Evolutionary conservation across 2,113 vertebrate species (phyloP).

Genomic region (Montifringilla adamsi): DNA sequence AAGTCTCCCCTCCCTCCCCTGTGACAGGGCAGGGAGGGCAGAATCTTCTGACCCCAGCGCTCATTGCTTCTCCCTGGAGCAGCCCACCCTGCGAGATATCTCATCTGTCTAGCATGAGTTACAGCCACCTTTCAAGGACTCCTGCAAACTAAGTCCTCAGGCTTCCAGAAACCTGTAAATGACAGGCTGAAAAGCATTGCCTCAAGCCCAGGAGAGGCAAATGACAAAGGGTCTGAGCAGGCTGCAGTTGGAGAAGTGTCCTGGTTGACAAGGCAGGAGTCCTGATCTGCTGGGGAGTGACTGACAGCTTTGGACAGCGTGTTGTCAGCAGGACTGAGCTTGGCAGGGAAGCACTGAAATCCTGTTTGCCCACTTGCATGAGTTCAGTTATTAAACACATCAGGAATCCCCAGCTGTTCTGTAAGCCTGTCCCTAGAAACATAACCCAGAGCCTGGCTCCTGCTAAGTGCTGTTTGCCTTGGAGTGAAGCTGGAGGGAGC

Average conservation of each 20-base stretch:
- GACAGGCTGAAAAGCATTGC: neutral
- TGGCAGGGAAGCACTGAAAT: neutral
- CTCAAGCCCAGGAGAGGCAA: neutral
- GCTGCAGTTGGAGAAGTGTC: neutral
- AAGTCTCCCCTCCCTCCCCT: neutral
- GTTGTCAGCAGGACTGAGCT: neutral
- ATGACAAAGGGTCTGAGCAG: neutral
- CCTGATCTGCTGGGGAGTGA: neutral
- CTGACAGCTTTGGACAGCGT: neutral
- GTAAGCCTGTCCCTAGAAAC: neutral
- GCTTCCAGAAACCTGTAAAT: neutral
- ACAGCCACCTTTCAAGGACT: neutral
- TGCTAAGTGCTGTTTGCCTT: neutral
- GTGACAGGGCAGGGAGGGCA: neutral
- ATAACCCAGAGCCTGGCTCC: neutral
- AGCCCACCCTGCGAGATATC: neutral
- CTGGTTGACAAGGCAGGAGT: neutral
- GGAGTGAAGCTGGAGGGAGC: neutral
- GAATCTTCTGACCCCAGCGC: accelerated
- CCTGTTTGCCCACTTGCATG: neutral
- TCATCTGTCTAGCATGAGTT: neutral
- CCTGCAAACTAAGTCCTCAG: neutral
- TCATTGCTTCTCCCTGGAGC: neutral
- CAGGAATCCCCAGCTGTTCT: slow-evolving; percentile 21
- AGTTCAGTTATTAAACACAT: slow-evolving; percentile 40